phyloP scores from a whole-genome alignment of 2,113 vertebrate species.

The Orycteropus afer region DNA sequence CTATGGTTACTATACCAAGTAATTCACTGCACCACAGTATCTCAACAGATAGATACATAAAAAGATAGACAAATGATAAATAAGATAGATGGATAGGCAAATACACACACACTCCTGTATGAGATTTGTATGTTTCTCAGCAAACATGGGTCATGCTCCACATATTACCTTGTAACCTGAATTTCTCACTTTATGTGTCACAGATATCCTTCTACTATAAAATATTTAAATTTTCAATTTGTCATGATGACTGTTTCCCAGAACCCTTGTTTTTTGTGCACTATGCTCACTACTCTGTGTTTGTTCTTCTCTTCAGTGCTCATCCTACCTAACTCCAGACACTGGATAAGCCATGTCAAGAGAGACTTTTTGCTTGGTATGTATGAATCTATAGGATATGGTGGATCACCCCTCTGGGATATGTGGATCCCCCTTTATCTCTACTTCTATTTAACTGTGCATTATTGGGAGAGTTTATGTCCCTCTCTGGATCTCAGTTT shows the following conservation, averaged over 20 bases:
- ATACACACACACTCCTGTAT: not conserved
- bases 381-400: rapidly evolving
- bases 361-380: not conserved
- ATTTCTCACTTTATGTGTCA: not conserved
- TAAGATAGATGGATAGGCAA: not conserved
- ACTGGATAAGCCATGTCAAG: not conserved
- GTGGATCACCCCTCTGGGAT: not conserved
- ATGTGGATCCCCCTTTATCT: not conserved
- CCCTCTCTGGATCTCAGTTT: not conserved
- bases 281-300: not conserved
- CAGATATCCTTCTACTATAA: not conserved
- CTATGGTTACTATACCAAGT: too few relatives aligned
- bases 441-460: not conserved
- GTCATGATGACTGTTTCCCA: not conserved
- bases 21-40: too few relatives aligned
- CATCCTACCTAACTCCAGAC: not conserved
- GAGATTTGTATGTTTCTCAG: not conserved
- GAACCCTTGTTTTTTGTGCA: not conserved
- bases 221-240: slow-evolving; percentile 4
- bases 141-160: not conserved
- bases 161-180: not conserved
- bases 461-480: not conserved
- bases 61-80: not conserved
- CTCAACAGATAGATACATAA: not conserved
- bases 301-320: not conserved